These are phyloP conservation scores for Pelecanus crispus DNA, from an alignment of 2,113 vertebrate species.

Conservation along the genomic window DNA sequence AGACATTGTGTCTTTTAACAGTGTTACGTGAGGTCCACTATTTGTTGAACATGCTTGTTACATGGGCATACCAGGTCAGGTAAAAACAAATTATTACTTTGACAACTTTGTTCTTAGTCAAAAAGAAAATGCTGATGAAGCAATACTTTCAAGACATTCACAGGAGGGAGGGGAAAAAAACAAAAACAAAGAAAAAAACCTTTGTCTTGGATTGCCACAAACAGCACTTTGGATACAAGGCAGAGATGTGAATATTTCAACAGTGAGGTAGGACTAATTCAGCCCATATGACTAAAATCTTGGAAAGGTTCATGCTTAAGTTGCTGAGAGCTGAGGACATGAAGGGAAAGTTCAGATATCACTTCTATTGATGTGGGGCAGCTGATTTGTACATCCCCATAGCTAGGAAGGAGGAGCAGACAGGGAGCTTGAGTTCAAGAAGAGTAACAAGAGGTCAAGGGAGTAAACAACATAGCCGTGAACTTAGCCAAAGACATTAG, in stretches of 20 bases:
- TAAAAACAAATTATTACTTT: neutral
- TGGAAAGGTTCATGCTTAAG: neutral
- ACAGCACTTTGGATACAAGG: neutral
- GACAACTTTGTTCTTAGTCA: neutral
- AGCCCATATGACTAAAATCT: neutral
- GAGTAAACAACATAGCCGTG: neutral
- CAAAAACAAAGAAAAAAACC: neutral
- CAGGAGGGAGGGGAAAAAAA: too few relatives aligned
- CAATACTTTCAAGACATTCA: neutral
- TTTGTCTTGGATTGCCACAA: neutral
- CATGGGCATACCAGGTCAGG: neutral
- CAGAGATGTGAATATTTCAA: neutral
- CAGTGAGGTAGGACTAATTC: neutral
- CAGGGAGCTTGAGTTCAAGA: neutral
- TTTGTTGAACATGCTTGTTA: neutral
- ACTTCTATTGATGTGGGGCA: neutral
- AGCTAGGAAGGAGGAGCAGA: neutral
- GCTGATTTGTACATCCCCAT: neutral
- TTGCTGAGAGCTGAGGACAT: neutral
- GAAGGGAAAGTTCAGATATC: neutral
- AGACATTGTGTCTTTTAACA: neutral
- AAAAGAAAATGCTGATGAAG: neutral
- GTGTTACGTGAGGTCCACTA: neutral
- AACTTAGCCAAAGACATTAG: neutral
- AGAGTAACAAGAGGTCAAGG: neutral